Evolutionary conservation across 2,797 vertebrate species (phyloP), one percentile per base, ranked within the genome.

Genomic region (Danionella dracula): DNA sequence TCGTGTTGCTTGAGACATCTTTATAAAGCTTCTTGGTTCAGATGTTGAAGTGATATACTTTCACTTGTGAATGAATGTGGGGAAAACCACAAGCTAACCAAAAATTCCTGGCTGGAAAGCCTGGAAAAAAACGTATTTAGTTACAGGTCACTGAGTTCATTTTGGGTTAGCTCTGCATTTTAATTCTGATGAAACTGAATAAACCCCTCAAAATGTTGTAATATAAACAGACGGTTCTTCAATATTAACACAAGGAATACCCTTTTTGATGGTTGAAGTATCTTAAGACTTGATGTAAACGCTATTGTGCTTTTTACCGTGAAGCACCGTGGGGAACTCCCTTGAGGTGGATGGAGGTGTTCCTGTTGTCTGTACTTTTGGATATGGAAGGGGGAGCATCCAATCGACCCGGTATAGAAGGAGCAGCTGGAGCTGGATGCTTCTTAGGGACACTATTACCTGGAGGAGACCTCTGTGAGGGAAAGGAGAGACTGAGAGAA

Each of bases 321-420:
- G 94, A 94, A 66, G 96, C 84, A 1, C 85, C 85, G 37, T 91
- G 88, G 37, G 89, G 87, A 42, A 87, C 83, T 40, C 89, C 80
- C 2, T 83, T 87, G 23, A 89, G 89, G 37, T 89, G 85, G 1
- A 83, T 82, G 35, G 84, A 70, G 31, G 84, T 76, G 71, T 89
- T 58, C 76, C 87, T 63, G 84, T 78, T 9, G 78, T 75, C 58
- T n/a, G 88, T 88, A 13, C 69, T 80, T 38, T 81, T 83, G 2
- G 38, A 77, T 19, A 86, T 82, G 0, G 82, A 77, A 19, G 86
- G 78, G 38, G 85, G 66, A 61, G 64, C 73, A 59, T 85, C 88
- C 0, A 85, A 79, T 50, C 83, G 83, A 78, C 84, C 72, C 0
- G 87, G 86, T 2, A 88, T 81, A 86, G 19, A 85, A 11, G 92